Conservation (phyloP, 2,888 invertebrate species). For the Acanthopleura granulata region DNA sequence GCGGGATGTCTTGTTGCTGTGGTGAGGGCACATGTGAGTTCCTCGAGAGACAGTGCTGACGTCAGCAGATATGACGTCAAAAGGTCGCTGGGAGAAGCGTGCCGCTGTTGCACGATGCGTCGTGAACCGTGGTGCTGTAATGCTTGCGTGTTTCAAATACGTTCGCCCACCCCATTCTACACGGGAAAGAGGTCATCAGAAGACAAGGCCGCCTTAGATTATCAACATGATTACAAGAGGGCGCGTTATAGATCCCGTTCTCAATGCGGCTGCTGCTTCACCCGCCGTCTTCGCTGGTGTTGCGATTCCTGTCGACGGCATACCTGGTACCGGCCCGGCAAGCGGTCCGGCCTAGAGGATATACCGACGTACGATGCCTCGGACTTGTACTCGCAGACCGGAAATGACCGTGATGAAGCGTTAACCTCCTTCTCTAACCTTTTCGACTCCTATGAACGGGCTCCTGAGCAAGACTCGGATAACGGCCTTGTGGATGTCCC, state of each 20-base stretch:
- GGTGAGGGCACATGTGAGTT: not conserved
- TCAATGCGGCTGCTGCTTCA: conserved; percentile 8
- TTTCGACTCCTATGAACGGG: not conserved
- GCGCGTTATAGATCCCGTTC: not conserved
- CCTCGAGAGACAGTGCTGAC: not conserved
- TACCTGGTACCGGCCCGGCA: not conserved
- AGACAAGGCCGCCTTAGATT: not conserved
- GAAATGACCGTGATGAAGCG: not conserved
- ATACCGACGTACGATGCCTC: not conserved
- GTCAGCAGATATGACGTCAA: not conserved
- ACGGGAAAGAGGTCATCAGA: not conserved
- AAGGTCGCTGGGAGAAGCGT: not conserved
- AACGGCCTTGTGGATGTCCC: not conserved
- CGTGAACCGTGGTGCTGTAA: conserved; percentile 2
- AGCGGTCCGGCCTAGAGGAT: not conserved
- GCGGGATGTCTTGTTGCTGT: not conserved
- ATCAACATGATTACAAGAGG: not conserved
- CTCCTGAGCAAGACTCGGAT: not conserved
- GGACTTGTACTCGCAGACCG: not conserved
- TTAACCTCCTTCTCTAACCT: not conserved
- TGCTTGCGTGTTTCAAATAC: not conserved
- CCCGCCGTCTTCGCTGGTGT: conserved; percentile 10
- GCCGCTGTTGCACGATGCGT: not conserved
- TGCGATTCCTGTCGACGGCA: not conserved
- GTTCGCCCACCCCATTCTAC: conserved; percentile 1